These are phyloP conservation scores for Littorina saxatilis DNA, from an alignment of 1,140 invertebrate genomes.

Conservation along the genomic window DNA sequence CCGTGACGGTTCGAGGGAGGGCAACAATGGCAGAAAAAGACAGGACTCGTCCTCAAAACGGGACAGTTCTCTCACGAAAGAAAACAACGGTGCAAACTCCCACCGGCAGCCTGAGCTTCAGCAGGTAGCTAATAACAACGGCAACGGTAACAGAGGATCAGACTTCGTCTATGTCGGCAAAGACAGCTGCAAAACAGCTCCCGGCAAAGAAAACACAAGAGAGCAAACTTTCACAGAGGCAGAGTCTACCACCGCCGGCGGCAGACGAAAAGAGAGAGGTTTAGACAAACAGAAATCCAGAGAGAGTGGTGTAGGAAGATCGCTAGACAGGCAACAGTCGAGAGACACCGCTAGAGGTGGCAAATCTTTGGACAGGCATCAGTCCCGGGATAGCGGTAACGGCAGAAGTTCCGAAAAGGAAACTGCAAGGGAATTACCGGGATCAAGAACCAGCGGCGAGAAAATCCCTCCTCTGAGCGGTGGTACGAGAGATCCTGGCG, in stretches of 20 bases:
- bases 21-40: neutral
- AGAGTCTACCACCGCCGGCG: neutral
- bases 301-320: neutral
- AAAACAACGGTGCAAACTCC: neutral
- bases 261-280: neutral
- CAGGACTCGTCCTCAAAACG: neutral
- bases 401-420: neutral
- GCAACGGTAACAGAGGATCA: neutral
- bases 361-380: constrained; percentile 15
- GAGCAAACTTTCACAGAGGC: neutral
- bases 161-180: neutral
- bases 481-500: no score
- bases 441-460: neutral
- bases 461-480: neutral
- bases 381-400: constrained; percentile 21
- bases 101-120: neutral
- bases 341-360: neutral
- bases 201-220: neutral
- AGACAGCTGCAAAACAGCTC: neutral
- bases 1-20: constrained; percentile 17
- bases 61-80: neutral
- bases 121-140: neutral
- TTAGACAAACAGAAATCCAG: constrained; percentile 16
- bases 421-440: neutral
- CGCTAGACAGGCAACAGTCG: neutral